Percentiles rank a stretch among this genome's conserved stretches.
Conservation (phyloP, 2,888 invertebrate species). For the Salpingus planirostris region DNA sequence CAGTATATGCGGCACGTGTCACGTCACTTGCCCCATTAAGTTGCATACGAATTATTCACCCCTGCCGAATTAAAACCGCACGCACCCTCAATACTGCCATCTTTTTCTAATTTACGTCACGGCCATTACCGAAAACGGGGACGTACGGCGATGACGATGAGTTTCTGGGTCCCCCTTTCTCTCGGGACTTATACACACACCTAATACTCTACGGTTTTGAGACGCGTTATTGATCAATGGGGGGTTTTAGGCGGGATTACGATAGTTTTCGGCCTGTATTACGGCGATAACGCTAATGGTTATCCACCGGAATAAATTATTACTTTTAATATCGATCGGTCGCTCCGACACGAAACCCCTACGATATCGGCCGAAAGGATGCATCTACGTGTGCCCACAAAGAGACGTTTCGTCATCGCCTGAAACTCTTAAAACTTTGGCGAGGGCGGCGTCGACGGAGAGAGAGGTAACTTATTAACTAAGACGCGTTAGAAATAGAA, state of each 20-base stretch:
- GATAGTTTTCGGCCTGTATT: conserved; percentile 31
- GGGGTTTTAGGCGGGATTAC: conserved; percentile 27
- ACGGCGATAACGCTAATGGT: conserved; percentile 30
- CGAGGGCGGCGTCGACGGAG: too few relatives aligned
- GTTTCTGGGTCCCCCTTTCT: too few relatives aligned
- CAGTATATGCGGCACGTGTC: conserved; percentile 19
- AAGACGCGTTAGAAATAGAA: too few relatives aligned
- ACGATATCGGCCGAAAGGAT: too few relatives aligned
- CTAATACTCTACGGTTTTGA: conserved; percentile 9
- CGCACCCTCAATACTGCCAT: conserved; percentile 6
- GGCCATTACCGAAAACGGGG: conserved; percentile 7
- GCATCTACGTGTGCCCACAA: too few relatives aligned
- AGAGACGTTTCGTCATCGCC: too few relatives aligned
- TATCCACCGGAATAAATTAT: conserved; percentile 27
- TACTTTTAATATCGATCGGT: conserved; percentile 23
- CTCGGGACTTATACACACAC: too few relatives aligned
- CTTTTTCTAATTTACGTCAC: conserved; percentile 11
- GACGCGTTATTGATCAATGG: conserved; percentile 27
- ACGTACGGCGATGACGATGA: conserved; percentile 4
- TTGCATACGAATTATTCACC: conserved; percentile 28
- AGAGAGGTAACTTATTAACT: too few relatives aligned
- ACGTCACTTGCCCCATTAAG: conserved; percentile 27
- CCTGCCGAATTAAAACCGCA: too few relatives aligned
- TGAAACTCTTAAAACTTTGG: too few relatives aligned
- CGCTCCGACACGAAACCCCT: too few relatives aligned